Conservation (phyloP, 2,797 vertebrate species). For the Okamejei kenojei region DNA sequence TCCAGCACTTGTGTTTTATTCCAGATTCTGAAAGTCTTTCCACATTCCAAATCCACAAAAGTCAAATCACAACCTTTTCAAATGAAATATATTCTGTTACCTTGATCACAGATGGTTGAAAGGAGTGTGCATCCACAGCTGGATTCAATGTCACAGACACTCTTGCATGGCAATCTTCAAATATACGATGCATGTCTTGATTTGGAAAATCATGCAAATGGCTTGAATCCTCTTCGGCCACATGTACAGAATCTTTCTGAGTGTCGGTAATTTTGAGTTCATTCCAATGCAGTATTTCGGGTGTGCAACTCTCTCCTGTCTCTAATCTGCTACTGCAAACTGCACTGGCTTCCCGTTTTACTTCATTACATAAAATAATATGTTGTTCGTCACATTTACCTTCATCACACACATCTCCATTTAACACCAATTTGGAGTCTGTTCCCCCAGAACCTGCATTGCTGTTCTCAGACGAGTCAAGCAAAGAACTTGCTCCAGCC, state of each 20-base stretch:
- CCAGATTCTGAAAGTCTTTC: background rate
- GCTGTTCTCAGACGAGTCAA: background rate
- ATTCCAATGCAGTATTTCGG: background rate
- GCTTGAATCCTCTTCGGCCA: background rate
- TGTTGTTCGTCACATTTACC: background rate
- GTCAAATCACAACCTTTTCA: background rate
- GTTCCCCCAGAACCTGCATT: background rate
- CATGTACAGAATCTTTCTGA: background rate
- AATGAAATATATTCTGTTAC: constrained; percentile 6
- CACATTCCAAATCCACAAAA: too few species aligned
- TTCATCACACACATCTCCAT: background rate
- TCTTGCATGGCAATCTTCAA: background rate
- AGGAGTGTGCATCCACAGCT: background rate
- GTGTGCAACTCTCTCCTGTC: background rate
- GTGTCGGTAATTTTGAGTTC: background rate
- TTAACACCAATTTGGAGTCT: background rate
- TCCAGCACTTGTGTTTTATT: too few species aligned
- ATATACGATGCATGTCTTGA: background rate
- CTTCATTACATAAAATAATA: background rate
- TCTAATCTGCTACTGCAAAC: background rate
- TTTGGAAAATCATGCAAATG: background rate
- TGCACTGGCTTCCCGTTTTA: background rate
- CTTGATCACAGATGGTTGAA: constrained; percentile 21
- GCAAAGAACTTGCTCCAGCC: background rate
- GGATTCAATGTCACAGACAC: background rate